Percentiles rank a stretch among this genome's conserved stretches.
phyloP scores from a whole-genome alignment of 2,888 invertebrate species.

The Tachystola acroxantha region DNA sequence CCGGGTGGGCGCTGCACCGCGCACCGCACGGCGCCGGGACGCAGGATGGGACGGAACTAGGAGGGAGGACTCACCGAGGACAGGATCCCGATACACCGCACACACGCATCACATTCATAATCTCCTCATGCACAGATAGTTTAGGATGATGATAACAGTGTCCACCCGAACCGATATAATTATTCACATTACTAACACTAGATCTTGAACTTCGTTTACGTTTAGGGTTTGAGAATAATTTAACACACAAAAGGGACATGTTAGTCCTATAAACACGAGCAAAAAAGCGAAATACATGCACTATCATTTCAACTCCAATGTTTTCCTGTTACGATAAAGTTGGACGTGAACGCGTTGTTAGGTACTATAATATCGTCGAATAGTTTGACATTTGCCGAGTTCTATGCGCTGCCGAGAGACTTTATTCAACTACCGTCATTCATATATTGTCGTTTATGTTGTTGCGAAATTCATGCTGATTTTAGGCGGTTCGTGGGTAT shows the following conservation, averaged over 20 bases:
- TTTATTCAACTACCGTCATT: not conserved
- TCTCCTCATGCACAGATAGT: constrained; percentile 36
- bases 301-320: constrained; percentile 37
- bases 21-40: constrained; percentile 22
- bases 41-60: constrained; percentile 20
- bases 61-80: constrained; percentile 20
- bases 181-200: constrained; percentile 43
- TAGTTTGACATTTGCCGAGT: not conserved
- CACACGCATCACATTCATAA: constrained; percentile 24
- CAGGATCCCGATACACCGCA: constrained; percentile 29
- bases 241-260: constrained; percentile 52
- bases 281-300: constrained; percentile 59
- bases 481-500: too few species aligned
- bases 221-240: constrained; percentile 44
- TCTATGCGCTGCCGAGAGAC: not conserved
- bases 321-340: constrained; percentile 11
- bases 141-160: constrained; percentile 47
- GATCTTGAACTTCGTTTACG: constrained; percentile 33
- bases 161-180: constrained; percentile 57
- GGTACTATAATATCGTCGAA: constrained; percentile 11
- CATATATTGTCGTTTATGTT: not conserved
- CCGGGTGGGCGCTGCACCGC: constrained; percentile 53
- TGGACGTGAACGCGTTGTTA: constrained; percentile 24
- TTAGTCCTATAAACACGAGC: constrained; percentile 51
- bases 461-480: not conserved